Evolutionary conservation across 1,140 invertebrate genomes (phyloP), one percentile per base, ranked within the genome.

Genomic region (Drosophila bifasciata): DNA sequence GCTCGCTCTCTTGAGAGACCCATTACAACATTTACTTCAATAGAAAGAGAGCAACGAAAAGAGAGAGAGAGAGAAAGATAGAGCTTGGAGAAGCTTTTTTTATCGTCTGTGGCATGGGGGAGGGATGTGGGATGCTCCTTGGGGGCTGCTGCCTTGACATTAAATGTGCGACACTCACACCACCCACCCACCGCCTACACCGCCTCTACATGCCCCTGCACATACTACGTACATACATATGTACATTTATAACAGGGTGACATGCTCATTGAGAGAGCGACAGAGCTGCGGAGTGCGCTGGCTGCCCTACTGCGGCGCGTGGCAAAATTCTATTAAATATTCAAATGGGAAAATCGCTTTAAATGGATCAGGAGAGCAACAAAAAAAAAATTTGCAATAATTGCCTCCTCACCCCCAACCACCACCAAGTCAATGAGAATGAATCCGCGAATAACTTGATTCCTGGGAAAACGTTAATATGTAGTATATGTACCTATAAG

Each of bases 311-410:
- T 79, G 49, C 23, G 36, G 79, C 70, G 79, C 76, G 76, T 84
- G 80, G 76, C 71, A 61, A 63, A 50, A 55, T 85, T 85, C 67
- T 73, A 76, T 72, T 69, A 69, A 85, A 79, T 84, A 84, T 84
- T 69, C 59, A 79, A 85, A 76, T 80, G 45, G 45, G 36, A 72
- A 36, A 85, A 68, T 64, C 48, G 59, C 44, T 83, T 49, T 53
- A 64, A 74, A 64, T 69, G 53, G 53, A 67, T 50, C 48, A 25
- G 5, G 39, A 25, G 13, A 39, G 45, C 15, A 36, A 50, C 15
- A 36, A 32, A 1, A 64, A 49, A 64, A 61, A 76, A 80, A 80
- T 80, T 36, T 67, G 78, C 72, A 50, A 53, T 81, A 80, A 80
- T 72, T 80, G 72, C 41, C 53, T 25, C 36, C 69, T 50, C 25